Percentiles rank a stretch among this genome's conserved stretches.
These are phyloP conservation scores for human (Homo sapiens) DNA, from an alignment of 2,113 vertebrate species.

Conservation along the genomic window DNA sequence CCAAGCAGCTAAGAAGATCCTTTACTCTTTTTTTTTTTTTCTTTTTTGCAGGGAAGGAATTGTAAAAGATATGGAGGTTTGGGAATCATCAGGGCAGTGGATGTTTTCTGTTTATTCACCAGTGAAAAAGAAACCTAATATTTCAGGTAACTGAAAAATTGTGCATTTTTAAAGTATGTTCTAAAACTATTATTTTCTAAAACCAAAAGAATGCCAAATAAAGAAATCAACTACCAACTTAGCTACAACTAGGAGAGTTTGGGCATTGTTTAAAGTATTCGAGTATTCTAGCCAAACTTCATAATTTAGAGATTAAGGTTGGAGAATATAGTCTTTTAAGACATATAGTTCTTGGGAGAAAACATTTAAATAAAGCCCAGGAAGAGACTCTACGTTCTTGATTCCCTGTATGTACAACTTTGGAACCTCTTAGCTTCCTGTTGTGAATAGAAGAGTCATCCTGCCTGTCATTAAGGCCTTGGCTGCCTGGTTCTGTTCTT, in stretches of 20 bases:
- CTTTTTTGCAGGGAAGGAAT: slow-evolving; percentile 87
- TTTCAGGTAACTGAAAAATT: slow-evolving; percentile 88
- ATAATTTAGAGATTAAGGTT: neutral
- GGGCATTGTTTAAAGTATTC: slow-evolving; percentile 18
- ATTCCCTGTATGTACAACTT: neutral
- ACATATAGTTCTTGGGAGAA: neutral
- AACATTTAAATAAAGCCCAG: neutral
- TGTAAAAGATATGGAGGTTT: slow-evolving; percentile 91
- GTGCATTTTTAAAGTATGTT: slow-evolving; percentile 13
- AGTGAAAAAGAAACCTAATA: slow-evolving; percentile 79
- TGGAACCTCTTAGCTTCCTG: neutral
- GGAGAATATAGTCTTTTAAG: slow-evolving; percentile 14
- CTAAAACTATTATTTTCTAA: slow-evolving; percentile 31
- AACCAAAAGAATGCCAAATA: slow-evolving; percentile 10
- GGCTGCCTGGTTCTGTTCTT: neutral
- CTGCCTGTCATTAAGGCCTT: neutral
- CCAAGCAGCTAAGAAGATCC: slow-evolving; percentile 12
- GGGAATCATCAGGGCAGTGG: slow-evolving; percentile 95
- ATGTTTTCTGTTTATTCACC: slow-evolving; percentile 91
- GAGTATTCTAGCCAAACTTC: slow-evolving; percentile 4
- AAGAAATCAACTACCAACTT: slow-evolving; percentile 20
- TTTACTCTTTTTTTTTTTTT: neutral
- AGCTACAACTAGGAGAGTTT: neutral
- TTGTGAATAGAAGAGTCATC: neutral
- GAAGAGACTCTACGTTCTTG: neutral